These are phyloP conservation scores for Drosophila takahashii DNA, from an alignment of 1,140 invertebrate genomes.

Conservation along the genomic window DNA sequence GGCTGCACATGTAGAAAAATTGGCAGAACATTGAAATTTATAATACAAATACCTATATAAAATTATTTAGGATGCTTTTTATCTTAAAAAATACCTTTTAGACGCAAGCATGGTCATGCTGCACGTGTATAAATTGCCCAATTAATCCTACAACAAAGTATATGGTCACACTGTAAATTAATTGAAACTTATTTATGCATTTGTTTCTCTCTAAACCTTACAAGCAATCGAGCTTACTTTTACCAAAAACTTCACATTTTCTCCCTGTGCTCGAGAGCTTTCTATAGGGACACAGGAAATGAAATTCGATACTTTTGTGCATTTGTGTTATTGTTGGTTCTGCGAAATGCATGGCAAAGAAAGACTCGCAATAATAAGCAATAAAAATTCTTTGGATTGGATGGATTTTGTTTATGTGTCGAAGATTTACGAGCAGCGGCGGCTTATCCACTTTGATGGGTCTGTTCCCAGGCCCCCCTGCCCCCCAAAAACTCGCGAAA, in stretches of 20 bases:
- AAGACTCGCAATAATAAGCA: constrained; percentile 74
- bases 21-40: too few relatives aligned
- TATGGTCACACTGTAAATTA: too few relatives aligned
- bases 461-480: neutral
- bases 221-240: neutral
- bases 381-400: constrained; percentile 76
- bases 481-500: neutral
- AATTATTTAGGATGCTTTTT: too few relatives aligned
- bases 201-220: too few relatives aligned
- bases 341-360: constrained; percentile 53
- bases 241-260: neutral
- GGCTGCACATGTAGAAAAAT: neutral
- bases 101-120: too few relatives aligned
- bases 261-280: constrained; percentile 18
- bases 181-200: too few relatives aligned
- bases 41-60: too few relatives aligned
- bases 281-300: constrained; percentile 76
- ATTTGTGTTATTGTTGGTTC: constrained; percentile 44
- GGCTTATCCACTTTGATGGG: constrained; percentile 76
- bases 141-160: too few relatives aligned
- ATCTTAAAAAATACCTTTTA: too few relatives aligned
- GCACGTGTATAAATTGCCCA: too few relatives aligned
- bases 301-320: constrained; percentile 82
- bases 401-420: constrained; percentile 67
- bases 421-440: constrained; percentile 74